Evolutionary conservation across 2,797 vertebrate genomes (phyloP).

Genomic region (Typhlichthys subterraneus): DNA sequence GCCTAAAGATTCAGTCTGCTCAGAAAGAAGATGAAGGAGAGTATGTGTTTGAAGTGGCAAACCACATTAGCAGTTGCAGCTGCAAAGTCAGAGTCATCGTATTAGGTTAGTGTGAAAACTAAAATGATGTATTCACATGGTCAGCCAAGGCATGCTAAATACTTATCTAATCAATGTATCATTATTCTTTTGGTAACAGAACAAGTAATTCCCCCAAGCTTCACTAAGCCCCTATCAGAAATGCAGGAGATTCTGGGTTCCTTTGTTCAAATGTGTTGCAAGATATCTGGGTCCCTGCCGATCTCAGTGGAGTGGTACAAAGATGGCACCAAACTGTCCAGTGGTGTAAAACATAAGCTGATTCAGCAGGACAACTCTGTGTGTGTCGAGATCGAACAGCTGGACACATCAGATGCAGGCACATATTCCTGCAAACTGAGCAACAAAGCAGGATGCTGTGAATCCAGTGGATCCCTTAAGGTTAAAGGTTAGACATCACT

Average conservation of each 20-base stretch:
- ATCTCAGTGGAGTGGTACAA: slow-evolving; percentile 94
- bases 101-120: slow-evolving; percentile 85
- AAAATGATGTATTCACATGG: neutral
- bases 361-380: slow-evolving; percentile 89
- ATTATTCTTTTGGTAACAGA: slow-evolving; percentile 78
- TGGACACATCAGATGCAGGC: slow-evolving; percentile 88
- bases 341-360: slow-evolving; percentile 89
- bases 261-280: slow-evolving; percentile 90
- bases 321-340: slow-evolving; percentile 87
- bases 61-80: slow-evolving; percentile 91
- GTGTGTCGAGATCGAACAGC: slow-evolving; percentile 86
- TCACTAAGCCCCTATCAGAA: slow-evolving; percentile 90
- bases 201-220: slow-evolving; percentile 91
- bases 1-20: slow-evolving; percentile 89
- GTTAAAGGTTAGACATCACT: slow-evolving; percentile 78
- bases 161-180: slow-evolving; percentile 8
- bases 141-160: neutral
- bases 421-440: slow-evolving; percentile 90
- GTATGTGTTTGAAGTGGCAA: slow-evolving; percentile 91
- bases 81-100: slow-evolving; percentile 89
- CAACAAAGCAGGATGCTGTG: slow-evolving; percentile 88
- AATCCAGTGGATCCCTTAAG: slow-evolving; percentile 82
- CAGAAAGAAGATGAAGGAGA: slow-evolving; percentile 89
- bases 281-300: slow-evolving; percentile 92
- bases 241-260: slow-evolving; percentile 89